phyloP scores from a whole-genome alignment of 2,113 vertebrate genomes.

The Indri indri region DNA sequence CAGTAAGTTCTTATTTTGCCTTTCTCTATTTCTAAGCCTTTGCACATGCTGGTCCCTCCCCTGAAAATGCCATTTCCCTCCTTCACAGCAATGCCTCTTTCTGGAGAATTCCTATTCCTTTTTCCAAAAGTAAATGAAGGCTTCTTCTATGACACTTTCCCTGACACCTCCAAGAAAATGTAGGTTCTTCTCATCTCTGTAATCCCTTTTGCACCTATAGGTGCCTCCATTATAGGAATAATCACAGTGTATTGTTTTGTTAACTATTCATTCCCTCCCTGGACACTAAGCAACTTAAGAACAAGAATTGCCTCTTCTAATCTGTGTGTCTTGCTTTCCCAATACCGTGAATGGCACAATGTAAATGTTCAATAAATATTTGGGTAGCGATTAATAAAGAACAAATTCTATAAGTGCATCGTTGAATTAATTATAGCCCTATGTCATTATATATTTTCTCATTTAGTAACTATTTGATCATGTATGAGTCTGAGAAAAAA shows the following conservation, averaged over 20 bases:
- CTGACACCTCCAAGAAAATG: neutral
- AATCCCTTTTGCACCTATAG: neutral
- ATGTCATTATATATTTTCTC: neutral
- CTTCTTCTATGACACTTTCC: neutral
- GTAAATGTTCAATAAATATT: neutral
- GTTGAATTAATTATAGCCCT: neutral
- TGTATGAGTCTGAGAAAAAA: neutral
- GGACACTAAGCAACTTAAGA: neutral
- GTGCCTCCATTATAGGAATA: neutral
- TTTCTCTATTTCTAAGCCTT: neutral
- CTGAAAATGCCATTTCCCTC: neutral
- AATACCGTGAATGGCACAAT: neutral
- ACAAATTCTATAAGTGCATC: neutral
- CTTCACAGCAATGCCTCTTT: neutral
- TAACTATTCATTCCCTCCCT: neutral
- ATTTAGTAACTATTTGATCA: neutral
- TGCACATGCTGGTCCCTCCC: neutral
- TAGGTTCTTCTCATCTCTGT: neutral
- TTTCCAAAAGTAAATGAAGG: neutral
- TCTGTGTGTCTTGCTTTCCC: neutral
- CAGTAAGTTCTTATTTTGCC: neutral
- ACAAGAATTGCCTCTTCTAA: neutral
- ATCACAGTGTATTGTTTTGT: neutral
- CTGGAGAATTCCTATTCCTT: neutral
- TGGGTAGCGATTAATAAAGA: neutral